phyloP scores from a whole-genome alignment of 2,113 vertebrate genomes.

The Sapajus apella region DNA sequence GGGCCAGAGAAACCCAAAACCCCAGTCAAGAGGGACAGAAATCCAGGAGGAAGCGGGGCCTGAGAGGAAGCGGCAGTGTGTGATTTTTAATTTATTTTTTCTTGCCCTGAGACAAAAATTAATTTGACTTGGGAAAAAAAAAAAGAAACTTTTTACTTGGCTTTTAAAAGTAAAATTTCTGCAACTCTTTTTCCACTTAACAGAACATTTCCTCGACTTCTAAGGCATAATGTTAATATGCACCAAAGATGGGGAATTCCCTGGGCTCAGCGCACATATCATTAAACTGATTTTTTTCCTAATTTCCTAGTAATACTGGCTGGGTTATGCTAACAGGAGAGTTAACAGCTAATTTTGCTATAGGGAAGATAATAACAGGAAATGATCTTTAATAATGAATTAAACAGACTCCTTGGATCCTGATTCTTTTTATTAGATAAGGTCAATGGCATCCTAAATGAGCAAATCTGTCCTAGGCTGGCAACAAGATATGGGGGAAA shows the following conservation, averaged over 20 bases:
- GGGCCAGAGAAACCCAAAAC: slow-evolving; percentile 54
- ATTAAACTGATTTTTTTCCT: slow-evolving; percentile 72
- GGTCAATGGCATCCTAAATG: slow-evolving; percentile 77
- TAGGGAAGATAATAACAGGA: slow-evolving; percentile 82
- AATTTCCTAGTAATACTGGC: slow-evolving; percentile 72
- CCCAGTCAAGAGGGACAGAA: slow-evolving; percentile 35
- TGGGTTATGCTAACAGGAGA: slow-evolving; percentile 79
- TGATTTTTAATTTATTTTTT: slow-evolving; percentile 79
- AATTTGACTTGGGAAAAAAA: slow-evolving; percentile 72
- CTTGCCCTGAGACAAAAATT: slow-evolving; percentile 78
- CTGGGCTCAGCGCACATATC: slow-evolving; percentile 64
- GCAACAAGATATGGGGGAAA: slow-evolving; percentile 11
- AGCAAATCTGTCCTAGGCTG: slow-evolving; percentile 56
- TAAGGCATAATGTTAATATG: slow-evolving; percentile 63
- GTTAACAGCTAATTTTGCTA: slow-evolving; percentile 83
- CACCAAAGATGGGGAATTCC: slow-evolving; percentile 69
- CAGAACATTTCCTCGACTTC: slow-evolving; percentile 65
- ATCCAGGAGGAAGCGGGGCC: slow-evolving; percentile 40
- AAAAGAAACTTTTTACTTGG: slow-evolving; percentile 75
- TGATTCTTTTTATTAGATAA: slow-evolving; percentile 78
- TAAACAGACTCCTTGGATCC: slow-evolving; percentile 79
- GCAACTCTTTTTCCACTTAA: slow-evolving; percentile 76
- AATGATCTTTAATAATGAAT: slow-evolving; percentile 82
- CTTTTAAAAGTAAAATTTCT: slow-evolving; percentile 77
- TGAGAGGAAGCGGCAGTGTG: slow-evolving; percentile 9